Evolutionary conservation across 1,140 invertebrate genomes (phyloP).

Genomic region (Brachionus manjavacas): DNA sequence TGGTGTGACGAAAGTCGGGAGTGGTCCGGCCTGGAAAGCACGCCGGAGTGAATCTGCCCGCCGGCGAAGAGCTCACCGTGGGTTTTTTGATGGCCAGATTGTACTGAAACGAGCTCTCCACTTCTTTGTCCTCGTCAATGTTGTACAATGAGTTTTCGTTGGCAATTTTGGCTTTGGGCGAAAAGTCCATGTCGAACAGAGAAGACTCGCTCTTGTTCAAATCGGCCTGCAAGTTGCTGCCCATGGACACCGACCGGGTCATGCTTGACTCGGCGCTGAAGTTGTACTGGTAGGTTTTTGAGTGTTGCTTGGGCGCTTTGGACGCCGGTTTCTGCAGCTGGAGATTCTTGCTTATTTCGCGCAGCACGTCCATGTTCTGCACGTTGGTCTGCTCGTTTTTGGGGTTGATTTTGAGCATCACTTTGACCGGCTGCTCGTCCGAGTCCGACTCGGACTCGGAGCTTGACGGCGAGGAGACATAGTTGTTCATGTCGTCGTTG

Average conservation of each 20-base stretch:
- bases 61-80: neutral
- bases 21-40: conserved; percentile 36
- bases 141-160: conserved; percentile 39
- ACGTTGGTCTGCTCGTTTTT: neutral
- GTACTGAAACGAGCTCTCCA: conserved; percentile 37
- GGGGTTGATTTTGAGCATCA: conserved; percentile 33
- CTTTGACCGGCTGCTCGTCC: conserved; percentile 20
- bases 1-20: conserved; percentile 14
- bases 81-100: neutral
- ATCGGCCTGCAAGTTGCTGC: neutral
- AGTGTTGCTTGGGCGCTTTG: neutral
- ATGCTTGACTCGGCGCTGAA: neutral
- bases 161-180: neutral
- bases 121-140: conserved; percentile 41
- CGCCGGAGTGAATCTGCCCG: conserved; percentile 12
- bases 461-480: neutral
- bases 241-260: conserved; percentile 21
- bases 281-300: neutral
- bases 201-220: conserved; percentile 9
- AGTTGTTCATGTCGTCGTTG: conserved; percentile 41
- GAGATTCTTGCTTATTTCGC: conserved; percentile 16
- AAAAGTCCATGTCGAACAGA: conserved; percentile 3
- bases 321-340: neutral
- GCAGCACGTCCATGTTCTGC: conserved; percentile 3
- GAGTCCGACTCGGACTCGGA: conserved; percentile 29